Base-by-base conservation (phyloP, 2,888 invertebrate genomes). In the Rosalia funebris region DNA sequence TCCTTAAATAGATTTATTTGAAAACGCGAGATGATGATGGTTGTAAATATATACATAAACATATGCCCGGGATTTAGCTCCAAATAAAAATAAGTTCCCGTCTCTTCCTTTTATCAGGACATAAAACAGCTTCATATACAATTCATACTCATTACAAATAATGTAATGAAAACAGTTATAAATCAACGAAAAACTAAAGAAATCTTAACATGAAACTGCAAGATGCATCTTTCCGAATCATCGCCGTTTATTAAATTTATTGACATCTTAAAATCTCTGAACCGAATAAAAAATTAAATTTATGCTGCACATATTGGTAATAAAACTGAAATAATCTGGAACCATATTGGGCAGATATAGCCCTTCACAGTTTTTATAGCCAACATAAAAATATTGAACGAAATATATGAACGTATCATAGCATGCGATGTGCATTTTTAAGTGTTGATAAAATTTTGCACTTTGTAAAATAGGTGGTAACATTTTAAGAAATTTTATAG, bases 241-340 rank as follows among this genome's bases (percentile, higher is more conserved):
- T 68, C 71, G 68, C 72, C 68, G 60, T 70, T 75, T 73, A 75
- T 73, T 73, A 75, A 73, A 71, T 72, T 71, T 65, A 75, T 71
- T 68, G 73, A 73, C 71, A 71, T 72, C 68, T 75, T 73, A 73
- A 73, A 50, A 65, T 57, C 46, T 60, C 16, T 36, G 57, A 41
- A 47, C 42, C 63, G 58, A 63, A 74, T 75, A 75, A 75, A 75
- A 73, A 71, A 63, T 65, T 60, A 60, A 72, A 72, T 71, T 73
- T 74, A 74, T 66, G 62, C 34, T 44, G 54, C 59, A 39, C 62
- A 65, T 63, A 65, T 68, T 62, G 63, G 66, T 68, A 63, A 65
- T 71, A 71, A 71, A 71, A 70, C 56, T 50, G 41, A 42, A 57
- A 61, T 64, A 50, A 39, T 20, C 48, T 52, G 62, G 60, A 65